These are phyloP conservation scores for Amphimallon solstitiale DNA, from an alignment of 2,888 invertebrate species.

Conservation along the genomic window DNA sequence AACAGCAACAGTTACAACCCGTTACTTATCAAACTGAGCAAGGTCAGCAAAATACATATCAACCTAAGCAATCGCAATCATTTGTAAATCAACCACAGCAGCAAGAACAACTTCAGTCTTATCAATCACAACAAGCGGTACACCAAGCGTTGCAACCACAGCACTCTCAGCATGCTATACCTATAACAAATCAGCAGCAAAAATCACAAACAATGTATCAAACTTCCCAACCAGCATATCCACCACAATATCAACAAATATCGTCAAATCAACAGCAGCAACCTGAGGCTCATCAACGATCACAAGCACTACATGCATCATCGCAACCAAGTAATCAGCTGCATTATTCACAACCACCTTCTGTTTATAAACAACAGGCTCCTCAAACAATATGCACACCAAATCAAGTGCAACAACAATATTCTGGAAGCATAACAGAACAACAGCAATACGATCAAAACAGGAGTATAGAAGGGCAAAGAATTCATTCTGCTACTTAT, in stretches of 20 bases:
- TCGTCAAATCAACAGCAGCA: not conserved
- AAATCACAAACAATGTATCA: too few species aligned
- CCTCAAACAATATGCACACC: not conserved
- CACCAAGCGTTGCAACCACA: not conserved
- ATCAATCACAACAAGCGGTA: not conserved
- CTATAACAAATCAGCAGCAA: too few species aligned
- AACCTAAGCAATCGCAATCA: slow-evolving; percentile 7
- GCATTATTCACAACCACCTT: not conserved
- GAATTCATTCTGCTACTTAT: not conserved
- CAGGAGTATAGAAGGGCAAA: slow-evolving; percentile 24
- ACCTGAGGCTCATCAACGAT: not conserved
- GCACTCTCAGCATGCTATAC: too few species aligned
- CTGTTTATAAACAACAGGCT: slow-evolving; percentile 1
- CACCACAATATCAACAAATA: not conserved
- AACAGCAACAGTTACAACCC: not conserved
- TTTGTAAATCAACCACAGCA: not conserved
- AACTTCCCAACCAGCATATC: not conserved
- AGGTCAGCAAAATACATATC: not conserved
- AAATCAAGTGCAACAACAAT: slow-evolving; percentile 30
- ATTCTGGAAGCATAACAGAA: not conserved
- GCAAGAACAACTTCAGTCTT: not conserved
- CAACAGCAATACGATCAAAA: not conserved
- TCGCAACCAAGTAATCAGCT: not conserved
- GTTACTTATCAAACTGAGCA: not conserved
- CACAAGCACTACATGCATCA: not conserved